Evolutionary conservation across 2,113 vertebrate species (phyloP).

Genomic region (Vulpes ferrilata): DNA sequence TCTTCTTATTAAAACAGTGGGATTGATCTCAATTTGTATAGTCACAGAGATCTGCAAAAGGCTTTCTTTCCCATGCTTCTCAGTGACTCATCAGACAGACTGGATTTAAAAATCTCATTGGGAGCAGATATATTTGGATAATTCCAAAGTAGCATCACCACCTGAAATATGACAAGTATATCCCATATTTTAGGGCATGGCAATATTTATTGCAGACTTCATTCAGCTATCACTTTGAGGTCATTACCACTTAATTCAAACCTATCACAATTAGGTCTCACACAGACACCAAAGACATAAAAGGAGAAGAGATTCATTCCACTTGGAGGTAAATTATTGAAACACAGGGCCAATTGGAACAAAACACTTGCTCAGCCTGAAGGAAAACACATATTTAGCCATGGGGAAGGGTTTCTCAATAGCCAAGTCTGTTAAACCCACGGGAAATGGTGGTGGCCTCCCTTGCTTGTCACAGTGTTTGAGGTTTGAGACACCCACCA

Average conservation of each 20-base stretch:
- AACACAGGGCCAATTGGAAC: not conserved
- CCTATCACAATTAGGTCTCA: not conserved
- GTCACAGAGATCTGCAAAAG: not conserved
- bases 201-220: not conserved
- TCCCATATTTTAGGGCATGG: not conserved
- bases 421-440: not conserved
- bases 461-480: not conserved
- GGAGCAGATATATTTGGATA: not conserved
- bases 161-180: not conserved
- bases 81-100: slow-evolving; percentile 55
- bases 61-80: not conserved
- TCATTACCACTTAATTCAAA: not conserved
- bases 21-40: not conserved
- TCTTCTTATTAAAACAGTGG: not conserved
- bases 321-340: not conserved
- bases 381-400: not conserved
- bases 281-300: not conserved
- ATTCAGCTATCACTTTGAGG: not conserved
- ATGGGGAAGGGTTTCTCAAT: not conserved
- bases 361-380: not conserved
- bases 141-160: not conserved
- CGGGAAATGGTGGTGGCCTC: not conserved
- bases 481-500: not conserved
- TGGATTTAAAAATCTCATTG: not conserved
- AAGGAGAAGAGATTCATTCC: not conserved